Conservation (phyloP, 2,113 vertebrate species). For the Plestiodon gilberti region DNA sequence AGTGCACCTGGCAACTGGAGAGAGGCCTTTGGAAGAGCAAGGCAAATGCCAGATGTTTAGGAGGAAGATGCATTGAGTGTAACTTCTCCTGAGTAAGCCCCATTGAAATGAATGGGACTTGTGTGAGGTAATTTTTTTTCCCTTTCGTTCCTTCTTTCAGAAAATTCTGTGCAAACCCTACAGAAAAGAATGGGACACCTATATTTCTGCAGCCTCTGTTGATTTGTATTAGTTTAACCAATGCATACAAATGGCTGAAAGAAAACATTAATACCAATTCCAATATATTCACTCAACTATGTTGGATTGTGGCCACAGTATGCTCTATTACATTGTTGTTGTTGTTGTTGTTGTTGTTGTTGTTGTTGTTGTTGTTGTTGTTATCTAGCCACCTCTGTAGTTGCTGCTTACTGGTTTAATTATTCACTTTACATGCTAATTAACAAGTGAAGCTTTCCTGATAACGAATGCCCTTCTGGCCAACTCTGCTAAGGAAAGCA, state of each 20-base stretch:
- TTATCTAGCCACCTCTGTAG: too few species aligned
- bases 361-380: too few species aligned
- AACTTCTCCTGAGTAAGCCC: not conserved
- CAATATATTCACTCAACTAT: not conserved
- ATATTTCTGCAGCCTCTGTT: not conserved
- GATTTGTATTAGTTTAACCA: not conserved
- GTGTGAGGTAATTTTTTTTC: not conserved
- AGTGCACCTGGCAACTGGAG: not conserved
- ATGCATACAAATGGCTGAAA: not conserved
- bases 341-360: too few species aligned
- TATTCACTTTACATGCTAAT: constrained; percentile 58
- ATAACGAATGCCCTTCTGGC: constrained; percentile 66
- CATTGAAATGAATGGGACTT: not conserved
- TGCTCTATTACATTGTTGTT: too few species aligned
- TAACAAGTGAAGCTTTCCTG: constrained; percentile 53
- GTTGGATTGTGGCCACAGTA: not conserved
- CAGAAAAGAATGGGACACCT: not conserved
- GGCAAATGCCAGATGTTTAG: not conserved
- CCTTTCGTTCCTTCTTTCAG: not conserved
- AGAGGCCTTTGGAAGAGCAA: not conserved
- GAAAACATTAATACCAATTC: not conserved
- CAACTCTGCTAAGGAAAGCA: constrained; percentile 47
- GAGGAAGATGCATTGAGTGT: not conserved
- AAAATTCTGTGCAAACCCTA: not conserved
- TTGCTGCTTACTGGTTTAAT: constrained; percentile 53